A percentile compares a stretch with the other conserved stretches of the same genome.
These are phyloP conservation scores for Myocastor coypus DNA, from an alignment of 2,113 vertebrate species.

Conservation along the genomic window DNA sequence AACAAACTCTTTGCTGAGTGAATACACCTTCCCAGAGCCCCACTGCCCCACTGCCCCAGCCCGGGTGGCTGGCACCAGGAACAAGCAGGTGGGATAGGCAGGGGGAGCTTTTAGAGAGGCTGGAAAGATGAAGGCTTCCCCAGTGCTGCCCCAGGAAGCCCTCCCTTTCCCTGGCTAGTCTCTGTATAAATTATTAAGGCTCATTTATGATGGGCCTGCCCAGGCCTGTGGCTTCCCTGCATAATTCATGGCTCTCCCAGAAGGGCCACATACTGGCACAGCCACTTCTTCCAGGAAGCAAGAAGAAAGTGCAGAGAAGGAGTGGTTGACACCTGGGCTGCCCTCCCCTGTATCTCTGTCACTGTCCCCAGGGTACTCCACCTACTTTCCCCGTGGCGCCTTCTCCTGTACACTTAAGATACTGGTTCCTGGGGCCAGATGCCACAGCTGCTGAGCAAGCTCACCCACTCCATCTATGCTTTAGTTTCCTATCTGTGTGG, in stretches of 20 bases:
- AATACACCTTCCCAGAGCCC: not conserved
- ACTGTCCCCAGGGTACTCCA: not conserved
- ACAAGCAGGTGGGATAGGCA: not conserved
- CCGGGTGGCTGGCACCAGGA: not conserved
- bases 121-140: not conserved
- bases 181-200: conserved; percentile 88
- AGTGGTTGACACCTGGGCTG: not conserved
- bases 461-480: not conserved
- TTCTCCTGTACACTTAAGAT: not conserved
- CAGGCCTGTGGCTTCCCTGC: conserved; percentile 85
- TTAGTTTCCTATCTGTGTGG: conserved; percentile 2
- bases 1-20: not conserved
- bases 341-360: not conserved
- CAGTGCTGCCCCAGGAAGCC: conserved; percentile 75
- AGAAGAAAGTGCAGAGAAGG: not conserved
- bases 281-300: conserved; percentile 83
- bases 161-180: conserved; percentile 78
- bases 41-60: not conserved
- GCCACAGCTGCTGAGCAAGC: not conserved
- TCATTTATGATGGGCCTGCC: conserved; percentile 86
- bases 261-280: conserved; percentile 69
- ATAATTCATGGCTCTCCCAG: conserved; percentile 87
- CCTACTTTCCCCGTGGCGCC: not conserved
- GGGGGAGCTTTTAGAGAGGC: not conserved
- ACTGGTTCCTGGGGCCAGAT: not conserved